Evolutionary conservation across 2,797 vertebrate genomes (phyloP).

Genomic region (Protonibea diacanthus): DNA sequence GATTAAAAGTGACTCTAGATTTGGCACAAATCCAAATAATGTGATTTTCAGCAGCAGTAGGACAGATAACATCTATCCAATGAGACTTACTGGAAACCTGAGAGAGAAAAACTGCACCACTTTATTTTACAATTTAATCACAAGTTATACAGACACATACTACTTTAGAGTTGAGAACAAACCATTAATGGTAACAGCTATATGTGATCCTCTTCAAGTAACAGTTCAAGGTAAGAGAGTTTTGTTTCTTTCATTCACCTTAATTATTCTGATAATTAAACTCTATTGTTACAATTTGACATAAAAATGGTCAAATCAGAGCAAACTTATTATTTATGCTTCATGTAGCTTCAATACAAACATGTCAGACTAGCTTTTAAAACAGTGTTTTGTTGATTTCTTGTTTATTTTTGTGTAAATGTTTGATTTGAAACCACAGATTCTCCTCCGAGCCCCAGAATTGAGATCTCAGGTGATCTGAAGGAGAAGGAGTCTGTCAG

Average conservation of each 20-base stretch:
- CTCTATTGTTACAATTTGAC: too few species aligned
- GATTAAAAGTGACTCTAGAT: slow-evolving; percentile 23
- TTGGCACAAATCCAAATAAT: rapidly evolving
- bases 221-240: slow-evolving; percentile 52
- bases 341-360: too few species aligned
- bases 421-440: slow-evolving; percentile 37
- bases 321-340: too few species aligned
- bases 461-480: slow-evolving; percentile 19
- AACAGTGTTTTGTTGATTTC: too few species aligned
- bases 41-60: slow-evolving; percentile 43
- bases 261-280: too few species aligned
- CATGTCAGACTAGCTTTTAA: too few species aligned
- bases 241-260: not conserved
- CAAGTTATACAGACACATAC: slow-evolving; percentile 8
- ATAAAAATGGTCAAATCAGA: too few species aligned
- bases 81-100: slow-evolving; percentile 57
- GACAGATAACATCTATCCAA: not conserved
- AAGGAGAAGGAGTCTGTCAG: slow-evolving; percentile 39
- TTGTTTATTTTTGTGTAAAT: too few species aligned
- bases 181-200: rapidly evolving
- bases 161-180: slow-evolving; percentile 57
- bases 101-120: slow-evolving; percentile 62
- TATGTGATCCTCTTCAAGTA: slow-evolving; percentile 26
- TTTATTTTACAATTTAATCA: slow-evolving; percentile 45
- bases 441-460: slow-evolving; percentile 26